Evolutionary conservation across 2,797 vertebrate genomes (phyloP).

Genomic region (Dermochelys coriacea): DNA sequence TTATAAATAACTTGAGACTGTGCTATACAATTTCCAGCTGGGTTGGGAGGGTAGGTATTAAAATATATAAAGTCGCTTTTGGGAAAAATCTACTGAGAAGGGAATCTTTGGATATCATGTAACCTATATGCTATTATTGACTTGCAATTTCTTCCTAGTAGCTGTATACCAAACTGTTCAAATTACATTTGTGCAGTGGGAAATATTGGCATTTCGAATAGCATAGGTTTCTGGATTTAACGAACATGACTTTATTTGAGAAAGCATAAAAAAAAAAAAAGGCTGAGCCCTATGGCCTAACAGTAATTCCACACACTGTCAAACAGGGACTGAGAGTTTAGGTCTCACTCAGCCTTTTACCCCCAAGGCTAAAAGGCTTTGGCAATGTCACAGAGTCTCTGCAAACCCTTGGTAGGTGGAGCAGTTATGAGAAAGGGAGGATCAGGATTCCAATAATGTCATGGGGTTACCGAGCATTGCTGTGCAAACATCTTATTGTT

Average conservation of each 20-base stretch:
- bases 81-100: constrained; percentile 72
- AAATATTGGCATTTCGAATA: background rate
- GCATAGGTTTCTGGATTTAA: background rate
- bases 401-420: background rate
- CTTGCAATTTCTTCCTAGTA: background rate
- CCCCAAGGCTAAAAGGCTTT: rapidly evolving
- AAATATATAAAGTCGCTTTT: constrained; percentile 48
- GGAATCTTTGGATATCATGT: constrained; percentile 35
- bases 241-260: background rate
- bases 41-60: background rate
- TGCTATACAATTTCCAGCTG: constrained; percentile 63
- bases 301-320: background rate
- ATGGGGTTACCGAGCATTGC: rapidly evolving
- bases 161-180: background rate
- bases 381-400: rapidly evolving
- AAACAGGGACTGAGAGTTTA: background rate
- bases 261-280: background rate
- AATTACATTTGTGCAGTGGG: background rate
- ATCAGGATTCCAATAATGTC: background rate
- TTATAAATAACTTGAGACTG: constrained; percentile 76
- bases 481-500: background rate
- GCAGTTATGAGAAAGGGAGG: background rate
- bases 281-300: background rate
- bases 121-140: background rate
- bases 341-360: background rate